Base-by-base conservation (phyloP, 2,888 invertebrate genomes). In the Plusia festucae region DNA sequence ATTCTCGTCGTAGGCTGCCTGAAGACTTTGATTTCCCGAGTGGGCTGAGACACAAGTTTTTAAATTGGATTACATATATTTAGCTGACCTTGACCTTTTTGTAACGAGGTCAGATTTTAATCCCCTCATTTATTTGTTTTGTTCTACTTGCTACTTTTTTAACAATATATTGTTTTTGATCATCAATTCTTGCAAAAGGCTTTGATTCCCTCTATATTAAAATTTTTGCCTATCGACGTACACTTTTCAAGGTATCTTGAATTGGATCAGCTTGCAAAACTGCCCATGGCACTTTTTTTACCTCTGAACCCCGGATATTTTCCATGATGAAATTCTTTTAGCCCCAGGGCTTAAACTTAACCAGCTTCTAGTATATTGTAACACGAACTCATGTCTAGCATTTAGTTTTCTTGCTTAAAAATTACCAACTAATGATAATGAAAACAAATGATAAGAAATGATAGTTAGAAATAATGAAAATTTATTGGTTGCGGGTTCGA, bases 1-100 rank as follows among this genome's bases (percentile, higher is more conserved):
- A 93, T 92, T 85, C 82, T 78, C 85, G 87, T 90, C 89, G 83
- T 82, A 83, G 85, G 79, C 85, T 74, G 86, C 83, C 80, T 85
- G 85, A 80, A 83, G 79, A 76, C 73, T 76, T 81, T 92, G 91
- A 92, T 92, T 92, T 92, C 92, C 92, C 91, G 70, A 58, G 88
- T 74, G 89, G 75, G 82, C 79, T 83, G 84, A 87, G 85, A 81
- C 82, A 82, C 79, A 79, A 83, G 79, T 85, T 67, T 84, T 87
- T 83, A 83, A 85, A 87, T 88, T 85, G 79, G 74, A 82, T 85
- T 84, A 82, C 83, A 84, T 83, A 79, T 77, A 72, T 81, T 78
- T 77, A 73, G 66, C 59, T 67, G 70, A 68, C 83, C 86, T 84
- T 85, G 82, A 74, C 78, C 76, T 70, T 65, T 40, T 71, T 59